Conservation (phyloP, 2,888 invertebrate genomes). For the Cryptocheilus praepositus region DNA sequence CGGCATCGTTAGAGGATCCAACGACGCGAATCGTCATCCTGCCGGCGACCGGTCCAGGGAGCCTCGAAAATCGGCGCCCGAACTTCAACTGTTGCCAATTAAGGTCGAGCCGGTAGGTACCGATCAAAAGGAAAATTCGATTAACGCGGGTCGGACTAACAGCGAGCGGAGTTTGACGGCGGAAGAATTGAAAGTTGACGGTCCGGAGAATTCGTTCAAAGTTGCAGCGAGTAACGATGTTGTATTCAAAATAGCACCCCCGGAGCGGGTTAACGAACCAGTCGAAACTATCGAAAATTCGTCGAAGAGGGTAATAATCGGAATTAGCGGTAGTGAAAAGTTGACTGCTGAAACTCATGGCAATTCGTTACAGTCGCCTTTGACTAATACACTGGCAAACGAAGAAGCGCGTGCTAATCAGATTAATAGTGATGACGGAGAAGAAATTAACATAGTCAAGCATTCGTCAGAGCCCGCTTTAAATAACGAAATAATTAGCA, state of each 20-base stretch:
- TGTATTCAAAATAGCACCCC: no score
- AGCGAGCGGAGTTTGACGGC: constrained; percentile 10
- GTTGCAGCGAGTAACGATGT: constrained; percentile 1
- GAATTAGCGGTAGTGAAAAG: background rate
- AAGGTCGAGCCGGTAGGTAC: constrained; percentile 43
- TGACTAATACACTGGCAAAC: constrained; percentile 11
- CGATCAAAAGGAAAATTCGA: constrained; percentile 2
- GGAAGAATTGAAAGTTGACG: background rate
- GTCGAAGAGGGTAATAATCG: no score
- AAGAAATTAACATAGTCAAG: background rate
- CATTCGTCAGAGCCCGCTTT: constrained; percentile 9
- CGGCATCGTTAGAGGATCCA: no score
- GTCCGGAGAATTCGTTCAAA: constrained; percentile 10
- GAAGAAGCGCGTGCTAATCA: no score
- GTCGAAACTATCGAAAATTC: no score
- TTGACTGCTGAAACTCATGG: constrained; percentile 15
- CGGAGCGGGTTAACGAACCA: no score
- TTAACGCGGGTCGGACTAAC: constrained; percentile 25
- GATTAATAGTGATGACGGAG: no score
- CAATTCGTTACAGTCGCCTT: constrained; percentile 11
- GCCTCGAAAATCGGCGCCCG: no score
- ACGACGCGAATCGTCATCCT: no score
- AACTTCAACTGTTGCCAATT: no score
- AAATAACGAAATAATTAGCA: background rate
- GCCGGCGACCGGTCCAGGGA: no score